A percentile compares a stretch with the other conserved stretches of the same genome.
phyloP scores from a whole-genome alignment of 2,797 vertebrate genomes.

The Carduelis carduelis region DNA sequence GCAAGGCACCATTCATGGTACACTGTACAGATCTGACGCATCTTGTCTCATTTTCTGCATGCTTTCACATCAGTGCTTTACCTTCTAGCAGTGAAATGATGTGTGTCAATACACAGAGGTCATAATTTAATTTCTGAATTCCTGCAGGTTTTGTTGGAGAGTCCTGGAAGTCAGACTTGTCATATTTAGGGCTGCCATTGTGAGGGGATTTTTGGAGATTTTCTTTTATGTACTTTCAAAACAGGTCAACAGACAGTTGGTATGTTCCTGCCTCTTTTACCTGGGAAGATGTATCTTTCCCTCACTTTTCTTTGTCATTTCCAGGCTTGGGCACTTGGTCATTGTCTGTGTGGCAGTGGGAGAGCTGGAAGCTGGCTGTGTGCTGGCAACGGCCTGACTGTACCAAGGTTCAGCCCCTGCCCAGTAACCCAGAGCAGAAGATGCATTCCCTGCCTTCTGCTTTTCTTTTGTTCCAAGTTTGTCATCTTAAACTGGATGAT shows the following conservation, averaged over 20 bases:
- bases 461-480: constrained; percentile 54
- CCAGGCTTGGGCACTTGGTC: not conserved
- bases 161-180: not conserved
- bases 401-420: not conserved
- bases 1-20: not conserved
- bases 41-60: not conserved
- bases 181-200: not conserved
- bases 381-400: rapidly evolving
- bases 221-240: not conserved
- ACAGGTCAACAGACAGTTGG: not conserved
- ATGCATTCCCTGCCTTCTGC: constrained; percentile 38
- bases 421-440: not conserved
- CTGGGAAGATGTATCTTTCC: not conserved
- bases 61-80: not conserved
- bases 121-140: not conserved
- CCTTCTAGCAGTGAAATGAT: not conserved
- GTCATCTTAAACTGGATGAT: constrained; percentile 65
- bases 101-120: not conserved
- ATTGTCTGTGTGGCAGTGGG: rapidly evolving
- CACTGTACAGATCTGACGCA: not conserved
- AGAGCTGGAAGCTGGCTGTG: not conserved
- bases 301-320: not conserved
- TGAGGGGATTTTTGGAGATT: not conserved
- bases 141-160: not conserved
- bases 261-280: not conserved